Evolutionary conservation across 1,140 invertebrate genomes (phyloP), one percentile per base, ranked within the genome.

Genomic region (Acromyrmex charruanus): DNA sequence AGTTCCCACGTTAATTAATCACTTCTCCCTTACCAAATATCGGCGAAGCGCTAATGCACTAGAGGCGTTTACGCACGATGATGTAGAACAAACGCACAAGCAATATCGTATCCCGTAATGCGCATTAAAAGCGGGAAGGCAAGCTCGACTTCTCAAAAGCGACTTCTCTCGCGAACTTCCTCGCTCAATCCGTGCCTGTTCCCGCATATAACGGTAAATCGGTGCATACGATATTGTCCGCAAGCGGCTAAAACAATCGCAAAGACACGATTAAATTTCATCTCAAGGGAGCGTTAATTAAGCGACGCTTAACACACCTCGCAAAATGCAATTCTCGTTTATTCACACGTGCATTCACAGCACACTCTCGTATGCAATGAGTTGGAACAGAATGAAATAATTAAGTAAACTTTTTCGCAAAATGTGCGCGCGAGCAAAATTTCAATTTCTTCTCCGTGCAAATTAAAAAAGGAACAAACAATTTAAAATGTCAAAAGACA

Each of bases 271-370:
- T 81, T 53, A 80, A 87, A 71, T 68, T 69, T 25, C n/a, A 59
- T 69, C 28, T 81, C 69, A 18, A 85, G 69, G 14, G 51, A 51
- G 18, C 66, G 66, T 82, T 69, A 77, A 82, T 81, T 87, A 77
- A 82, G 49, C 53, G 59, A 58, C 58, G 49, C 55, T 55, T 69
- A 58, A 79, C 49, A 35, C 55, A 66, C 16, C 53, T 61, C 18
- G 59, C 5, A 6, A 5, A 53, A 71, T 59, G 35, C 12, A 44
- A 89, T 59, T 63, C 31, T 69, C 81, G 28, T 69, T 65, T 68
- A 35, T 68, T 80, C n/a, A 53, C n/a, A 31, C 9, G n/a, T 21
- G 28, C 39, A 10, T 31, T 66, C 21, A 5, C 18, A n/a, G 9
- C 14, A 18, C n/a, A 14, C 3, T 49, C 58, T 31, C 21, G 21